A percentile compares a stretch with the other conserved stretches of the same genome.
phyloP scores from a whole-genome alignment of 2,113 vertebrate genomes.

The Perca flavescens region DNA sequence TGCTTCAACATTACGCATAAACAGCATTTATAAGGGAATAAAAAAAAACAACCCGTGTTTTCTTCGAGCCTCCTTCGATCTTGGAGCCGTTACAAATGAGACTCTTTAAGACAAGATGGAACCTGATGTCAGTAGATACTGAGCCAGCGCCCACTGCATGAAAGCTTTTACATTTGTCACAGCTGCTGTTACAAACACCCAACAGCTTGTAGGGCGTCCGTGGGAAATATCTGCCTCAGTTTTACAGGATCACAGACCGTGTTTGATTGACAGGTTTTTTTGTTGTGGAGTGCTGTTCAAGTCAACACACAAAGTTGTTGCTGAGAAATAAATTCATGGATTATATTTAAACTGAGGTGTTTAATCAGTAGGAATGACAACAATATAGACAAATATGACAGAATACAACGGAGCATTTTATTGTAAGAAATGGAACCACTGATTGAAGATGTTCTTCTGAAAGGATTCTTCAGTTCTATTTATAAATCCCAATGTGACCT shows the following conservation, averaged over 20 bases:
- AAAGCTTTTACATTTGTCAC: slow-evolving; percentile 16
- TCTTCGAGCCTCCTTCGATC: background rate
- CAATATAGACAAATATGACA: background rate
- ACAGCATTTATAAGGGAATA: background rate
- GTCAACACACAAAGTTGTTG: background rate
- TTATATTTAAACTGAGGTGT: background rate
- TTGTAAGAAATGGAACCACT: background rate
- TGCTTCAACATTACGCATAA: slow-evolving; percentile 5
- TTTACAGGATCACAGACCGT: too few species aligned
- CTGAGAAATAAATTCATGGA: background rate
- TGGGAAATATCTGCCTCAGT: background rate
- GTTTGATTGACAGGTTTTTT: slow-evolving; percentile 18
- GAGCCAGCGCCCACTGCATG: background rate
- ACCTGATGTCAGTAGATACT: slow-evolving; percentile 8
- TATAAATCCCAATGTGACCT: background rate
- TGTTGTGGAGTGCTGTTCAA: background rate
- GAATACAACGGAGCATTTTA: background rate
- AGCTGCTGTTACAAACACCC: slow-evolving; percentile 7
- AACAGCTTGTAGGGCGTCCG: slow-evolving; percentile 6
- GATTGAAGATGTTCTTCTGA: background rate
- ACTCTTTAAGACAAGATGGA: background rate
- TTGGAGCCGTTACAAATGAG: slow-evolving; percentile 12
- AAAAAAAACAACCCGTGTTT: slow-evolving; percentile 7
- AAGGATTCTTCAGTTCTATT: background rate
- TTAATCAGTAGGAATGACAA: background rate